Percentiles rank a stretch among this genome's conserved stretches.
These are phyloP conservation scores for Eustalomyia histrio DNA, from an alignment of 2,888 invertebrate genomes.

Conservation along the genomic window DNA sequence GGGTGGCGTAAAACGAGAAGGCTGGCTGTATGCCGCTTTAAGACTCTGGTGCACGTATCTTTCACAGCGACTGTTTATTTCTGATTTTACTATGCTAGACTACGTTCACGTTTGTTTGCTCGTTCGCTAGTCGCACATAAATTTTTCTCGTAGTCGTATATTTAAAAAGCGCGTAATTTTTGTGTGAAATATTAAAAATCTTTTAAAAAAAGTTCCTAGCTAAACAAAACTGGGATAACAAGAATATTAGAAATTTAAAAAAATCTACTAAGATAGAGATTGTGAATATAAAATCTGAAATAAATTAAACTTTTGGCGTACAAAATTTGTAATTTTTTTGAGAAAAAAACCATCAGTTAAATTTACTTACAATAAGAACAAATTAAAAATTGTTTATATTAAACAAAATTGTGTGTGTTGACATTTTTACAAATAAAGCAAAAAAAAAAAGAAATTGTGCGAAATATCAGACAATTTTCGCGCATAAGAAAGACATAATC, in stretches of 20 bases:
- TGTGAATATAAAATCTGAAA: background rate
- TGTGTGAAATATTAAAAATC: slow-evolving; percentile 34
- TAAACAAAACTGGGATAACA: slow-evolving; percentile 48
- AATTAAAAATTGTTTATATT: slow-evolving; percentile 51
- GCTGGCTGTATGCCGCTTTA: slow-evolving; percentile 62
- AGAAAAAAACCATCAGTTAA: slow-evolving; percentile 17
- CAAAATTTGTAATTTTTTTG: slow-evolving; percentile 21
- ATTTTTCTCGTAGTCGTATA: slow-evolving; percentile 67
- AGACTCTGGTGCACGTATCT: slow-evolving; percentile 73
- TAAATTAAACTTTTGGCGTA: slow-evolving; percentile 6
- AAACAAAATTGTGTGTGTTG: slow-evolving; percentile 51
- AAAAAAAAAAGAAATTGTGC: slow-evolving; percentile 39
- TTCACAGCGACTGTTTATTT: slow-evolving; percentile 76
- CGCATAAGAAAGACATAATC: slow-evolving; percentile 62
- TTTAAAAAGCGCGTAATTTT: slow-evolving; percentile 60
- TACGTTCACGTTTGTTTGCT: slow-evolving; percentile 70
- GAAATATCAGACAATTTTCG: slow-evolving; percentile 47
- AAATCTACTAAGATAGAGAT: slow-evolving; percentile 23
- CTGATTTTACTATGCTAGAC: slow-evolving; percentile 77
- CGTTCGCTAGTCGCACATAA: slow-evolving; percentile 71
- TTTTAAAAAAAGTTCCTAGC: slow-evolving; percentile 57
- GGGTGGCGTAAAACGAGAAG: slow-evolving; percentile 41
- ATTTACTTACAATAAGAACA: background rate
- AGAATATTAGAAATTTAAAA: slow-evolving; percentile 1
- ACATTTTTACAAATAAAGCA: slow-evolving; percentile 27